Percentiles rank a stretch among this genome's conserved stretches.
Conservation (phyloP, 2,797 vertebrate species). For the Acanthis flammea region DNA sequence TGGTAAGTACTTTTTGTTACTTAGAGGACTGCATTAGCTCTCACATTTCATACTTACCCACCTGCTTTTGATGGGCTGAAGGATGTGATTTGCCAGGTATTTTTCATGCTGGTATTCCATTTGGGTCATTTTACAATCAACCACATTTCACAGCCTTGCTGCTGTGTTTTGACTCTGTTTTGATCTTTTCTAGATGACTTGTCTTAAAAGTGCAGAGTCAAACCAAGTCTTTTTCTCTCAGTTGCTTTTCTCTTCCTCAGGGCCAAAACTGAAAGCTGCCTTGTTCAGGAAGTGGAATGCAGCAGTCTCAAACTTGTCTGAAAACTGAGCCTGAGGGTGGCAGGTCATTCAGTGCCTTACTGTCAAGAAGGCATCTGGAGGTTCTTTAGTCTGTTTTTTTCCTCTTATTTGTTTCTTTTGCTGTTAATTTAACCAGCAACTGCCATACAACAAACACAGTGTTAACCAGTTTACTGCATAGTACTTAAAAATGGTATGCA, state of each 20-base stretch:
- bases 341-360: background rate
- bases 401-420: background rate
- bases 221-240: background rate
- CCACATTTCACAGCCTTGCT: background rate
- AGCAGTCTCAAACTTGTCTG: constrained; percentile 12
- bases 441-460: background rate
- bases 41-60: background rate
- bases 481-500: background rate
- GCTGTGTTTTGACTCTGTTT: background rate
- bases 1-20: background rate
- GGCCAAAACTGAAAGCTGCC: background rate
- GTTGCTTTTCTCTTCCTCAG: background rate
- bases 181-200: background rate
- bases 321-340: background rate
- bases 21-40: background rate
- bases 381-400: background rate
- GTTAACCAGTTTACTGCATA: background rate
- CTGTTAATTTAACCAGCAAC: background rate
- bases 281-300: constrained; percentile 11
- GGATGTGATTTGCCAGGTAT: background rate
- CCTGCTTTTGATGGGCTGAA: background rate
- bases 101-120: background rate
- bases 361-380: background rate
- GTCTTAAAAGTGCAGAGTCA: background rate
- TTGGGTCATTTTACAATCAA: background rate